Conservation (phyloP, 2,888 invertebrate species). For the Phragmatobia fuliginosa region DNA sequence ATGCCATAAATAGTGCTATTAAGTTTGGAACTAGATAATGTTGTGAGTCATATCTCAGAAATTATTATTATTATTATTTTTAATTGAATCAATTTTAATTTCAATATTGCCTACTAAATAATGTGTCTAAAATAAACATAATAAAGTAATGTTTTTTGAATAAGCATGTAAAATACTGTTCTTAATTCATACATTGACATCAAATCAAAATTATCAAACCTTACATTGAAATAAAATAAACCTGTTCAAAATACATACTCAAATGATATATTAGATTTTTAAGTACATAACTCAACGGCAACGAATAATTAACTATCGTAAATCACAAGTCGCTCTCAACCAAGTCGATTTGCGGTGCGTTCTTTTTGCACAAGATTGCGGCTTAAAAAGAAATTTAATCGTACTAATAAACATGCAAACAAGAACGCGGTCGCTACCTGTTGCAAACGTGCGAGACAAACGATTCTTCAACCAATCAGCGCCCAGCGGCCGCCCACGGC, state of each 20-base stretch:
- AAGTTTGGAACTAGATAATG: too few species aligned
- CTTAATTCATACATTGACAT: not conserved
- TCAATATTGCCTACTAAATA: too few species aligned
- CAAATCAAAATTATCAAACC: too few species aligned
- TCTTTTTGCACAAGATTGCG: conserved; percentile 73
- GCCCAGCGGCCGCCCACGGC: conserved; percentile 81
- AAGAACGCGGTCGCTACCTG: conserved; percentile 84
- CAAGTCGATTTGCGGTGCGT: conserved; percentile 70
- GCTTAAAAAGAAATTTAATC: conserved; percentile 83
- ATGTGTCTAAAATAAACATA: too few species aligned
- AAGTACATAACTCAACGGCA: conserved; percentile 28
- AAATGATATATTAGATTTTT: not conserved
- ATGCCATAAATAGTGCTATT: too few species aligned
- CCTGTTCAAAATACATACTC: too few species aligned
- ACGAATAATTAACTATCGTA: conserved; percentile 51
- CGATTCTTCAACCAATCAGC: conserved; percentile 74
- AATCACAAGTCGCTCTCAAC: conserved; percentile 48
- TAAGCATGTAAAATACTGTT: too few species aligned
- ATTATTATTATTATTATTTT: too few species aligned
- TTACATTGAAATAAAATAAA: too few species aligned
- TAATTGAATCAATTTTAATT: too few species aligned
- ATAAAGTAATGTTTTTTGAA: not conserved
- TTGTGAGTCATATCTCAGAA: too few species aligned
- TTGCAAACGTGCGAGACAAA: conserved; percentile 84
- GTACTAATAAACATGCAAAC: conserved; percentile 86